phyloP scores from a whole-genome alignment of 2,797 vertebrate species.

The Rallus crepitans region DNA sequence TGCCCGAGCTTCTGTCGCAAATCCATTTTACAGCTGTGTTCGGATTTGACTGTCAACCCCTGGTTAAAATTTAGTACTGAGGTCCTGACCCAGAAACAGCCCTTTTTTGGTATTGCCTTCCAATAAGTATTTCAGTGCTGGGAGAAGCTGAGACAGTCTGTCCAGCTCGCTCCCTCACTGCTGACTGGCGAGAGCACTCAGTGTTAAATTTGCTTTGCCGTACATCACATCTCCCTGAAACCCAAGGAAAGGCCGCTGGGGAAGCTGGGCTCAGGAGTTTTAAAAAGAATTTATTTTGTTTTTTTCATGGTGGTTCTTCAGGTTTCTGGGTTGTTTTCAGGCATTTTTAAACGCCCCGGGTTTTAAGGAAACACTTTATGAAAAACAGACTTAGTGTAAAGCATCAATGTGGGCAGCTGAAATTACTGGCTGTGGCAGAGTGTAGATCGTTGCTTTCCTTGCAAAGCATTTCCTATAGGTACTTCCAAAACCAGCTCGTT shows the following conservation, averaged over 20 bases:
- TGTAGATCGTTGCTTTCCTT: neutral
- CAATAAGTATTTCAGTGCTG: constrained; percentile 36
- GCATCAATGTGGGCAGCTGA: neutral
- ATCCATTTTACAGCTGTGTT: constrained; percentile 51
- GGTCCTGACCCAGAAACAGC: constrained; percentile 67
- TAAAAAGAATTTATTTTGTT: rapidly evolving
- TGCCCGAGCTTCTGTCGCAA: neutral
- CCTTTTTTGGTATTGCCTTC: constrained; percentile 69
- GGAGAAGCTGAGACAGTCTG: neutral
- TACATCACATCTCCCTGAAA: neutral
- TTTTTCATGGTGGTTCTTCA: neutral
- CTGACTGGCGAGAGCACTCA: neutral
- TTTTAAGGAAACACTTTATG: neutral
- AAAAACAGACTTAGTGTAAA: neutral
- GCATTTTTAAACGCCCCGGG: neutral
- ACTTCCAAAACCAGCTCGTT: neutral
- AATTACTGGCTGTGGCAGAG: neutral
- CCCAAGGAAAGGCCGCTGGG: neutral
- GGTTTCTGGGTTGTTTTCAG: neutral
- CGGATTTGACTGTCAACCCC: constrained; percentile 30
- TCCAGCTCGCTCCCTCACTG: neutral
- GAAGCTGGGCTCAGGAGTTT: neutral
- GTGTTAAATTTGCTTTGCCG: rapidly evolving
- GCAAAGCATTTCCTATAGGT: neutral
- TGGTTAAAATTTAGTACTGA: constrained; percentile 41